Base-by-base conservation (phyloP, 2,797 vertebrate genomes). In the Valencia hispanica region DNA sequence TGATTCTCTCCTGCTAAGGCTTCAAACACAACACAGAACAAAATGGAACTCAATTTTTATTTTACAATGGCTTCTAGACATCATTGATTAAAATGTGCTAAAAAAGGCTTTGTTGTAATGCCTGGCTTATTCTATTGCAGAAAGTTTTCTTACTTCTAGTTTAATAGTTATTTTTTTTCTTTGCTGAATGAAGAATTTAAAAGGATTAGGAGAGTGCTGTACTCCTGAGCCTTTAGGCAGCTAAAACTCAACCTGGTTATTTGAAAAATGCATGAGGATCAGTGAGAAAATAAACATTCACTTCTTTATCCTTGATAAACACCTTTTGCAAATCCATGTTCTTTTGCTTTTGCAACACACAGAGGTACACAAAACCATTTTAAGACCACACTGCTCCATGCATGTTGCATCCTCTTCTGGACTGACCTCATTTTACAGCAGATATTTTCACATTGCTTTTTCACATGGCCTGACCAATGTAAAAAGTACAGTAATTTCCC, bases 181-280 rank as follows among this genome's bases (percentile, higher is more conserved):
- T 43, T 15, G 39, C 7, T 72, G 68, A 39, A 25, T 5, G 45
- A 34, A 34, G 61, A 65, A 59, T 78, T 72, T 43, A 70, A 27
- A 50, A 53, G 75, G 69, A 72, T 78, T 72, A 53, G 17, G 69
- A 63, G 36, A 84, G 57, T 70, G 82, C 74, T 82, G 70, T 55
- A 70, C 20, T 3, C 9, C 22, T 0, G 59, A 75, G 59, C 51
- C 72, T 73, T 11, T 41, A 69, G 79, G 79, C 81, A 51, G 53
- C 72, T 51, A 72, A 81, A 77, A 47, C 50, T 32, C n/a, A 65
- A 84, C 47, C 4, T 22, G n/a, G 4, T 73, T 63, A 53, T 75
- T 75, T 88, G 48, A 90, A 86, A 85, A 79, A 78, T 79, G 55
- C 80, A 87, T 20, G 71, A 87, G 81, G 55, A 78, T 80, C 77